These are phyloP conservation scores for Pipistrellus nathusii DNA, from an alignment of 2,797 vertebrate species.

Conservation along the genomic window DNA sequence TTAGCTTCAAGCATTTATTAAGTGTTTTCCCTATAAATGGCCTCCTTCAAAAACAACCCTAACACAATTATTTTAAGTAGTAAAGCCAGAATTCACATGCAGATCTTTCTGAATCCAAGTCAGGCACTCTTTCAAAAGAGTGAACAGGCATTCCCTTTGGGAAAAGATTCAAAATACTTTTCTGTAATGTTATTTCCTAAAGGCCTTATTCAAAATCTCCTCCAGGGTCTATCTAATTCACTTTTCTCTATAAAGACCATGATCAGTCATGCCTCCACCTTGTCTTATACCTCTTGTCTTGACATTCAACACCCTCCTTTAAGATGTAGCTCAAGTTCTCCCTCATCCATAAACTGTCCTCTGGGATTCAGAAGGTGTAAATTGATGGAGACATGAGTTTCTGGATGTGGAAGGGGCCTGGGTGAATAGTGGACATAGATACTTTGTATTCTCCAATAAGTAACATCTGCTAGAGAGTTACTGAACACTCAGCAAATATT, in stretches of 20 bases:
- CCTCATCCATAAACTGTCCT: neutral
- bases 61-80: constrained; percentile 32
- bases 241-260: neutral
- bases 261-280: neutral
- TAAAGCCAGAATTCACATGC: neutral
- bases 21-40: neutral
- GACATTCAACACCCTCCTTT: neutral
- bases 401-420: neutral
- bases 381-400: neutral
- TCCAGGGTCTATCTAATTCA: neutral
- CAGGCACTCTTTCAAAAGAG: neutral
- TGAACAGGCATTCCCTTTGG: neutral
- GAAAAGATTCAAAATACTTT: constrained; percentile 22
- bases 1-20: constrained; percentile 15
- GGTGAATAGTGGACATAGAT: neutral
- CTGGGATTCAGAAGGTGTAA: neutral
- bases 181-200: constrained; percentile 15
- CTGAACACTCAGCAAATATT: constrained; percentile 32
- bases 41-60: neutral
- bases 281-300: neutral
- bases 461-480: neutral
- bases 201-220: neutral
- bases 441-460: neutral
- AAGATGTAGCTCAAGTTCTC: neutral
- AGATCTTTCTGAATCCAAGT: constrained; percentile 18